Percentiles rank a stretch among this genome's conserved stretches.
These are phyloP conservation scores for Melanostoma scalare DNA, from an alignment of 2,888 invertebrate genomes.

Conservation along the genomic window DNA sequence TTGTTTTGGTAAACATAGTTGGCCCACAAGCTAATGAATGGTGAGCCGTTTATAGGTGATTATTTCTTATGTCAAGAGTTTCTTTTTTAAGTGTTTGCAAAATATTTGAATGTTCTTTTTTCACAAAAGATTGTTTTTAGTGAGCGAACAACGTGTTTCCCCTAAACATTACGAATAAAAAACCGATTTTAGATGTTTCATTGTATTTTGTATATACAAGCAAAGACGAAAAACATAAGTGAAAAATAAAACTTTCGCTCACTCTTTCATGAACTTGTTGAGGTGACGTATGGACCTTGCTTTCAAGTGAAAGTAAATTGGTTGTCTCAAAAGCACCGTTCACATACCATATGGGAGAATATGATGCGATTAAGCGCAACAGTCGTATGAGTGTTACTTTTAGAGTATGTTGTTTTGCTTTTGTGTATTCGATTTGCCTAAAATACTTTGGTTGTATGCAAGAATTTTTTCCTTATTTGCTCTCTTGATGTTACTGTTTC, in stretches of 20 bases:
- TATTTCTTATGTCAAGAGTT: too few relatives aligned
- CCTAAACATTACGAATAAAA: constrained; percentile 26
- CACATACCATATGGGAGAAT: constrained; percentile 41
- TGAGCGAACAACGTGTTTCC: too few relatives aligned
- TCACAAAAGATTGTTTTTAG: too few relatives aligned
- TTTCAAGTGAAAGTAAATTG: constrained; percentile 71
- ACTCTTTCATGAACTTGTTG: constrained; percentile 49
- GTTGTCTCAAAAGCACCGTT: constrained; percentile 37
- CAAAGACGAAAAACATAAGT: constrained; percentile 2
- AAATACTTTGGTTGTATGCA: not conserved
- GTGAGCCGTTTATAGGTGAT: too few relatives aligned
- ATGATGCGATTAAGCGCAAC: constrained; percentile 28
- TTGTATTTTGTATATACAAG: not conserved
- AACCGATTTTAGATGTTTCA: not conserved
- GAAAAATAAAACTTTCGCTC: constrained; percentile 67
- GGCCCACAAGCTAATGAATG: too few relatives aligned
- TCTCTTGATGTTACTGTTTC: too few relatives aligned
- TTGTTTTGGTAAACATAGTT: too few relatives aligned
- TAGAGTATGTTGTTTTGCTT: not conserved
- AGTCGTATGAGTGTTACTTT: not conserved
- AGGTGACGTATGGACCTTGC: constrained; percentile 40
- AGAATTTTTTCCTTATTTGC: too few relatives aligned
- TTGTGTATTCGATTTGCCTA: not conserved
- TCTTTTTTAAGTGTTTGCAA: too few relatives aligned
- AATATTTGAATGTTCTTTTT: too few relatives aligned